Conservation (phyloP, 2,113 vertebrate genomes). For the Percopsis transmontana region DNA sequence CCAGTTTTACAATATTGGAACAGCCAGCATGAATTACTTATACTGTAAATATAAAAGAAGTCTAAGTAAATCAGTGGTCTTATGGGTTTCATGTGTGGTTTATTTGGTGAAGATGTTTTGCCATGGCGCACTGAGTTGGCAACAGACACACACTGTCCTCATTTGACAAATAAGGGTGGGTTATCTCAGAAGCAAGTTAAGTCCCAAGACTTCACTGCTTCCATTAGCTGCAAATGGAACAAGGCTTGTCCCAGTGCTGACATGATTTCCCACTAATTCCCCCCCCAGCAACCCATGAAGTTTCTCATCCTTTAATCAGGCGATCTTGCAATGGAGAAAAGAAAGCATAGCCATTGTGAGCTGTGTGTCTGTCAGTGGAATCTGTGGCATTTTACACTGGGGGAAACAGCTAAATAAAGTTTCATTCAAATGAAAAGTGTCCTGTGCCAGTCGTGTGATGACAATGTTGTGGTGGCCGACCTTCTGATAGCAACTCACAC, state of each 20-base stretch:
- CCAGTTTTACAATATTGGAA: background rate
- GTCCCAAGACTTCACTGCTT: constrained; percentile 6
- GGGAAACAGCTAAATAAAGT: constrained; percentile 13
- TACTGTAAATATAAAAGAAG: constrained; percentile 7
- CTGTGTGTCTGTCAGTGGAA: background rate
- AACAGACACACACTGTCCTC: constrained; percentile 27
- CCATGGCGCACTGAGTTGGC: constrained; percentile 20
- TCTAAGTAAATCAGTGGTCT: background rate
- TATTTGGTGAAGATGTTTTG: constrained; percentile 40
- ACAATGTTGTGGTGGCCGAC: constrained; percentile 17
- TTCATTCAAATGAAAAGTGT: constrained; percentile 13
- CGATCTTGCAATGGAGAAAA: background rate
- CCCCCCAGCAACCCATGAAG: background rate
- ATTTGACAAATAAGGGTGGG: constrained; percentile 21
- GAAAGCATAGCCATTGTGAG: too few species aligned
- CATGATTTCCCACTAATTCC: constrained; percentile 13
- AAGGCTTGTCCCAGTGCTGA: constrained; percentile 17
- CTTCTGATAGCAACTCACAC: constrained; percentile 2
- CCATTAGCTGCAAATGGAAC: constrained; percentile 11
- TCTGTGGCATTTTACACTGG: constrained; percentile 13
- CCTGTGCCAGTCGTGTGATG: constrained; percentile 41
- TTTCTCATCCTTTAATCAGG: too few species aligned
- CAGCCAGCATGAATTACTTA: background rate
- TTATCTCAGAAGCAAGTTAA: constrained; percentile 6
- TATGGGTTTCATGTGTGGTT: constrained; percentile 33